Conservation (phyloP, 2,888 invertebrate genomes). For the Drosophila macrothrix region DNA sequence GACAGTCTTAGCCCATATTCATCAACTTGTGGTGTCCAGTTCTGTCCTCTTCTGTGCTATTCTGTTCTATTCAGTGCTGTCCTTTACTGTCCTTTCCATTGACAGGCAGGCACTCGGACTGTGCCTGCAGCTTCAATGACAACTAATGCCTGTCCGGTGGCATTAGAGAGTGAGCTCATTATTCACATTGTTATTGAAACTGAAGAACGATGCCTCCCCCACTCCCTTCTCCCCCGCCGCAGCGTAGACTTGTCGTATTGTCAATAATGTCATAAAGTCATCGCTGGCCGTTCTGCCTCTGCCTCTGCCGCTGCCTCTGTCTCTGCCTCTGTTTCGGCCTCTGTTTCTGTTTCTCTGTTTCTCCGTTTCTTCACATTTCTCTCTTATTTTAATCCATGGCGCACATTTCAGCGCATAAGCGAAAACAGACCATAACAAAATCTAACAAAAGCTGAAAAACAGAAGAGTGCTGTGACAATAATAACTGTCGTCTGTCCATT, state of each 20-base stretch:
- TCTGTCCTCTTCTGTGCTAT: background rate
- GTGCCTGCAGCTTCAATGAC: constrained; percentile 24
- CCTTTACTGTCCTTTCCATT: constrained; percentile 1
- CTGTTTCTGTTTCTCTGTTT: background rate
- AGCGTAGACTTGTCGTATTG: constrained; percentile 6
- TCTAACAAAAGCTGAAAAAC: constrained; percentile 52
- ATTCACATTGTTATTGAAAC: constrained; percentile 14
- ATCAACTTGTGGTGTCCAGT: background rate
- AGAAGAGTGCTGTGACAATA: constrained; percentile 49
- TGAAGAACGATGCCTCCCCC: background rate
- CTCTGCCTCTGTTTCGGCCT: background rate
- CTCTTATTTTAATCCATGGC: constrained; percentile 38
- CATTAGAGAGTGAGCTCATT: constrained; percentile 42
- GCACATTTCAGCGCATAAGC: constrained; percentile 62
- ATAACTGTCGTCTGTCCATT: constrained; percentile 51
- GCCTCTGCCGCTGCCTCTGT: background rate
- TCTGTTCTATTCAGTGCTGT: constrained; percentile 9
- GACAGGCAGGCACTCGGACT: background rate
- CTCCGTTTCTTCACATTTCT: background rate
- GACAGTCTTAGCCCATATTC: constrained; percentile 12
- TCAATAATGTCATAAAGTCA: constrained; percentile 35
- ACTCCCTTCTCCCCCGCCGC: background rate
- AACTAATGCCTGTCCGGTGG: constrained; percentile 19
- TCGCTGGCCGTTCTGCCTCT: constrained; percentile 10
- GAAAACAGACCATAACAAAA: constrained; percentile 62